Base-by-base conservation (phyloP, 2,888 invertebrate genomes). In the Scaptomyza flava region DNA sequence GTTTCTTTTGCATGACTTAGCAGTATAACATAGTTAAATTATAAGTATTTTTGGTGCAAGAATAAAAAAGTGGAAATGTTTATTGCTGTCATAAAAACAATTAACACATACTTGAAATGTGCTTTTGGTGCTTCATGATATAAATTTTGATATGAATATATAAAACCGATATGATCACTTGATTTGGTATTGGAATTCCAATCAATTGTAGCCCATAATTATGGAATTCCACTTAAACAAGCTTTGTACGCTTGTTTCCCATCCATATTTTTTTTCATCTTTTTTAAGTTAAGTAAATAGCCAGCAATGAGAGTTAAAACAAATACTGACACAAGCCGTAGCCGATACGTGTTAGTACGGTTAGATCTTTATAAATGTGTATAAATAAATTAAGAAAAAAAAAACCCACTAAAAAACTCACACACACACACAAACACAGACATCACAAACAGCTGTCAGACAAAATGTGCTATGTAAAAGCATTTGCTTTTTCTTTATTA, bases 321-420 rank as follows among this genome's bases (percentile, higher is more conserved):
- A 51, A 51, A 51, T 51, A 51, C n/a, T 43, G 54, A 68, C 66
- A 71, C 6, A 30, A 53, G 33, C 72, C 69, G 75, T 66, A 70
- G 65, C 69, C 70, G 69, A 72, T 74, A 75, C 75, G 53, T 43
- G 9, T 23, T 62, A 30, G 64, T 63, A 81, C 69, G 61, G 45
- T 42, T 43, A 70, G 54, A 48, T 51, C 38, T 47, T 54, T 36
- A 58, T 61, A 77, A 54, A 23, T 54, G 71, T 5, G 64, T 58
- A 64, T 71, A 64, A 75, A 75, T 72, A 64, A 71, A 50, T 59
- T 42, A 46, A 46, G 47, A 31, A 31, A 53, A 30, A 58, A 61
- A 54, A 58, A 63, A 30, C 48, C 41, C 43, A 46, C 43, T 41
- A 33, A 54, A 27, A 71, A 42, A 36, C n/a, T 8, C 38, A 51